Evolutionary conservation across 1,140 invertebrate species (phyloP).

Genomic region (Tetraneura akinire): DNA sequence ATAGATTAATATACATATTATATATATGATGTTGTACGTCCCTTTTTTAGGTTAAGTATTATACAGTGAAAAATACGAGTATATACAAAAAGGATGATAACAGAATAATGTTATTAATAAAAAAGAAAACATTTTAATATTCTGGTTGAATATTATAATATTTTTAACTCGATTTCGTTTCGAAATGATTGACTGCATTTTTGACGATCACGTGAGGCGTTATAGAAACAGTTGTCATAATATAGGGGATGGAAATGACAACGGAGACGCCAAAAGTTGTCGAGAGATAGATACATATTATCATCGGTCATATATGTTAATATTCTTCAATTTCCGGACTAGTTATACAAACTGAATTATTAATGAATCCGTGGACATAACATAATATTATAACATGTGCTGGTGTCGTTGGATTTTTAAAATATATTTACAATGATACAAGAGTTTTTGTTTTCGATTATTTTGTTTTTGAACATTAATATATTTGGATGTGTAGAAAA

Average conservation of each 20-base stretch:
- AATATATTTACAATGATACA: too few species aligned
- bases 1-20: too few species aligned
- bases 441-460: too few species aligned
- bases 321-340: constrained; percentile 43
- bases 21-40: too few species aligned
- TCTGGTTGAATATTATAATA: not conserved
- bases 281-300: not conserved
- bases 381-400: not conserved
- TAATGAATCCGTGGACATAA: constrained; percentile 16
- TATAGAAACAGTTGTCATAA: constrained; percentile 24
- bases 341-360: constrained; percentile 21
- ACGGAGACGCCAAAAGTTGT: constrained; percentile 12
- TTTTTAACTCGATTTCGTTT: not conserved
- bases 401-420: too few species aligned
- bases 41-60: too few species aligned
- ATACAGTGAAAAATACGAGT: too few species aligned
- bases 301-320: constrained; percentile 26
- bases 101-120: not conserved
- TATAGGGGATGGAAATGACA: not conserved
- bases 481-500: too few species aligned
- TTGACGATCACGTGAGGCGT: not conserved
- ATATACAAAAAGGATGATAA: too few species aligned
- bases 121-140: not conserved
- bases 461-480: too few species aligned
- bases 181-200: constrained; percentile 25